Conservation (phyloP, 2,888 invertebrate genomes). For the Eumacrocentrus americanus region DNA sequence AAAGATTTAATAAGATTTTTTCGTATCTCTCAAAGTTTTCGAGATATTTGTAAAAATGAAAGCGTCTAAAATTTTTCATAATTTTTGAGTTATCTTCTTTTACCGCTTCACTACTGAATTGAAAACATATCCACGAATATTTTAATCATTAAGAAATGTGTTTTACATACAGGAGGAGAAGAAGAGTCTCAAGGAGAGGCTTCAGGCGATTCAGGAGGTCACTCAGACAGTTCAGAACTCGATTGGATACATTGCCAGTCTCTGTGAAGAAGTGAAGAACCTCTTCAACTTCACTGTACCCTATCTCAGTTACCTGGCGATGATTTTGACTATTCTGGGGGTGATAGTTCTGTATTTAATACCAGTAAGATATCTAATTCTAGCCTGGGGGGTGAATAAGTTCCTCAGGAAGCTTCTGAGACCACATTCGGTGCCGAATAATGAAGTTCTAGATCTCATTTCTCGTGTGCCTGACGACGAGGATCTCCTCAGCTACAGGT, state of each 20-base stretch:
- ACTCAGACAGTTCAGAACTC: conserved; percentile 96
- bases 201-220: conserved; percentile 96
- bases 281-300: conserved; percentile 97
- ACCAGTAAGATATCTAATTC: conserved; percentile 85
- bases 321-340: conserved; percentile 75
- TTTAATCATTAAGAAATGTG: not conserved
- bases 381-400: conserved; percentile 96
- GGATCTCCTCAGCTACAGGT: conserved; percentile 76
- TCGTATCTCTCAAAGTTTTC: not conserved
- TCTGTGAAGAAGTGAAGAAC: conserved; percentile 93
- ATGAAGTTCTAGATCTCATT: conserved; percentile 92
- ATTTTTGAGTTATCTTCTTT: no score
- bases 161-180: conserved; percentile 79
- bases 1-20: not conserved
- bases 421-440: conserved; percentile 95
- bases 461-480: conserved; percentile 95
- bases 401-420: conserved; percentile 91
- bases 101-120: no score
- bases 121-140: not conserved
- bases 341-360: conserved; percentile 84
- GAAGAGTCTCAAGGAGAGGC: conserved; percentile 89
- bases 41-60: not conserved
- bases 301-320: conserved; percentile 92
- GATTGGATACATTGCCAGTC: conserved; percentile 91
- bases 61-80: not conserved